Conservation (phyloP, 2,797 vertebrate genomes). For the Chelmon rostratus region DNA sequence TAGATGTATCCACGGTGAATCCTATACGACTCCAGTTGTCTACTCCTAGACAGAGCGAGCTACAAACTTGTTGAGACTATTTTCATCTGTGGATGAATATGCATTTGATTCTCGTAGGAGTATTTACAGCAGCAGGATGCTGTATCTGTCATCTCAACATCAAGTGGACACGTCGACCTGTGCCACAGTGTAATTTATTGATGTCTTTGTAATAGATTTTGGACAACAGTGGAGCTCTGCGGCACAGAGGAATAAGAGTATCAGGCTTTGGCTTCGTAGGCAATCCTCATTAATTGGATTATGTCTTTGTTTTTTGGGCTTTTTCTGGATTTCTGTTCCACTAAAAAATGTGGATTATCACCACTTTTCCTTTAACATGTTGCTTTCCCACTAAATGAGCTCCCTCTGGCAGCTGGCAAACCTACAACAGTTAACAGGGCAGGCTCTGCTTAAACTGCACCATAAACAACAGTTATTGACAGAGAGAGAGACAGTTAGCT, state of each 20-base stretch:
- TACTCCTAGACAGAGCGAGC: background rate
- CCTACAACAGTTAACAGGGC: background rate
- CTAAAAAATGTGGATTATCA: background rate
- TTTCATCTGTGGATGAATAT: background rate
- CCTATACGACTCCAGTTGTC: background rate
- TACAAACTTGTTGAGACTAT: too few relatives aligned
- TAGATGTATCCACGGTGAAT: background rate
- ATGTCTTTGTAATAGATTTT: background rate
- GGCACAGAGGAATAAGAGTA: background rate
- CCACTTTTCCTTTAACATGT: background rate
- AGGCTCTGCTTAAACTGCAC: background rate
- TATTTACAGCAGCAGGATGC: background rate
- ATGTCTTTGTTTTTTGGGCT: background rate
- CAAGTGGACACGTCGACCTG: background rate
- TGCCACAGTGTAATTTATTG: background rate
- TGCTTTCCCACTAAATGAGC: background rate
- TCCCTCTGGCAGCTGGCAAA: background rate
- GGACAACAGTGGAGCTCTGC: background rate
- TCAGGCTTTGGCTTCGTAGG: background rate
- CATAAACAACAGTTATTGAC: conserved; percentile 2
- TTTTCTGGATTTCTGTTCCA: background rate
- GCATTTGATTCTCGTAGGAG: background rate
- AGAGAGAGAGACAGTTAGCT: too few relatives aligned
- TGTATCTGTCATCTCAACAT: background rate
- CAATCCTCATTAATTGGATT: background rate